Conservation (phyloP, 2,888 invertebrate genomes). For the Proisotoma minuta region DNA sequence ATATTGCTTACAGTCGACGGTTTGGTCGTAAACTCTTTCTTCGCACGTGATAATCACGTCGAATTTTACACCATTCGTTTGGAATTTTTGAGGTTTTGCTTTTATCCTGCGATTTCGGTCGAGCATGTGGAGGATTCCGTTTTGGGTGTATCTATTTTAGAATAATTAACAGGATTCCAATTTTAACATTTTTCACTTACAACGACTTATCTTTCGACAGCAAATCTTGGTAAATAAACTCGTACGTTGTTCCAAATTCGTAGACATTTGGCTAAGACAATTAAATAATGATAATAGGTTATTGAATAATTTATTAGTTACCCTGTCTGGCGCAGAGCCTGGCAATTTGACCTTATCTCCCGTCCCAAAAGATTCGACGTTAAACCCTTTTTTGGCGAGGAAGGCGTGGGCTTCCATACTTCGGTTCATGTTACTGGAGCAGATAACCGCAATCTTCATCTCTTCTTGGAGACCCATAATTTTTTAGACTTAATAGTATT, state of each 20-base stretch:
- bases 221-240: constrained; percentile 91
- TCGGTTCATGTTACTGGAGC: constrained; percentile 98
- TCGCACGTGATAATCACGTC: constrained; percentile 96
- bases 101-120: constrained; percentile 96
- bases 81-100: constrained; percentile 88
- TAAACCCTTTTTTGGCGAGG: constrained; percentile 91
- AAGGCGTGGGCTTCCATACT: constrained; percentile 99
- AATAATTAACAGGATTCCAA: constrained; percentile 17
- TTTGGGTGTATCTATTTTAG: constrained; percentile 78
- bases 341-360: constrained; percentile 95
- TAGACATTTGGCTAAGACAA: constrained; percentile 76
- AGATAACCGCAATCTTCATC: constrained; percentile 82
- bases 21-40: constrained; percentile 97
- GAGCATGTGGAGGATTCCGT: constrained; percentile 95
- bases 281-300: constrained; percentile 1
- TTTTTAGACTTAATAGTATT: not conserved
- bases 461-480: constrained; percentile 40
- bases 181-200: constrained; percentile 54
- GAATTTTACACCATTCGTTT: constrained; percentile 79
- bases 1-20: constrained; percentile 70
- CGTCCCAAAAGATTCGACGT: constrained; percentile 89
- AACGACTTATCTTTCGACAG: constrained; percentile 82
- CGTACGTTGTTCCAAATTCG: constrained; percentile 92
- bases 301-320: constrained; percentile 17
- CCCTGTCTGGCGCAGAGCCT: constrained; percentile 57